Conservation (phyloP, 2,797 vertebrate genomes). For the Champsocephalus esox region DNA sequence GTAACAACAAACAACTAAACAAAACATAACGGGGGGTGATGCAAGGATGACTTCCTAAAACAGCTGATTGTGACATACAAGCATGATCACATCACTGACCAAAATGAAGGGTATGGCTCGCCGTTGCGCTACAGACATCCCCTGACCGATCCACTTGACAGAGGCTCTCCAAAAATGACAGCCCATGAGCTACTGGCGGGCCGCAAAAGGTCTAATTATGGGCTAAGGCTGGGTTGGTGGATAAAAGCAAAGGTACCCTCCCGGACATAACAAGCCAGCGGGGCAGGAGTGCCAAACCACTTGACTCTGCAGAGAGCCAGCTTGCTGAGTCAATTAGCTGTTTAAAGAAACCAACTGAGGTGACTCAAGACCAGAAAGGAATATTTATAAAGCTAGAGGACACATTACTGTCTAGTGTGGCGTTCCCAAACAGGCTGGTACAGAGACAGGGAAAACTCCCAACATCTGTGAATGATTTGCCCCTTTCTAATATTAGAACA, state of each 20-base stretch:
- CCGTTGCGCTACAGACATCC: constrained; percentile 39
- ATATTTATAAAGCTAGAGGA: constrained; percentile 71
- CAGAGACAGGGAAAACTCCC: constrained; percentile 50
- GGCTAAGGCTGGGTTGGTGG: constrained; percentile 54
- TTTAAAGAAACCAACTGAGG: constrained; percentile 70
- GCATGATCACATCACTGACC: constrained; percentile 68
- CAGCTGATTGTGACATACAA: neutral
- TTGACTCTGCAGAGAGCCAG: constrained; percentile 62
- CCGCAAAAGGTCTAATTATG: constrained; percentile 79
- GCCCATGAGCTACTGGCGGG: constrained; percentile 66
- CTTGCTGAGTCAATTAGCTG: constrained; percentile 68
- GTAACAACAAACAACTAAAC: too few relatives aligned
- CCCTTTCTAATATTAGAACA: constrained; percentile 26
- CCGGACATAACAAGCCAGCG: constrained; percentile 76
- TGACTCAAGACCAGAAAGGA: constrained; percentile 64
- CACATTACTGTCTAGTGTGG: constrained; percentile 60
- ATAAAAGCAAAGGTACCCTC: constrained; percentile 74
- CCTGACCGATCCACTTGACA: constrained; percentile 52
- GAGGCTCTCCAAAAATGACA: constrained; percentile 45
- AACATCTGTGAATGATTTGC: constrained; percentile 63
- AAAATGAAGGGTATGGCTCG: constrained; percentile 60
- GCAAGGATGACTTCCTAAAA: too few relatives aligned
- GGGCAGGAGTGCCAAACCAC: constrained; percentile 66
- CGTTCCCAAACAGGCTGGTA: constrained; percentile 36
- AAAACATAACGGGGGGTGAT: too few relatives aligned